phyloP scores from a whole-genome alignment of 2,888 invertebrate genomes.

The Sphaerophoria taeniata region DNA sequence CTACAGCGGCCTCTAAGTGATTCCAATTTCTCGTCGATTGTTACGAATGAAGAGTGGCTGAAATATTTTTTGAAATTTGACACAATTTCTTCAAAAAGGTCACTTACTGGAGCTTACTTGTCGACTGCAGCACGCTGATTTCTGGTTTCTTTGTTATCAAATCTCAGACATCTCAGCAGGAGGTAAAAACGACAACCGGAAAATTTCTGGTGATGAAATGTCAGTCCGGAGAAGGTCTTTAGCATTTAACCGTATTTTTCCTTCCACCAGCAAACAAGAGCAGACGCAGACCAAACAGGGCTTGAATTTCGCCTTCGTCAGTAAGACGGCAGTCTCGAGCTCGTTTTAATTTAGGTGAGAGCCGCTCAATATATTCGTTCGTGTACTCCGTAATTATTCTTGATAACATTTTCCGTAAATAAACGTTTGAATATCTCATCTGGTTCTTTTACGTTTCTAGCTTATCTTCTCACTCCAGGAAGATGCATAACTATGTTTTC shows the following conservation, averaged over 20 bases:
- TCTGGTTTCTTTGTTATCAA: constrained; percentile 29
- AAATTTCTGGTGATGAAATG: constrained; percentile 56
- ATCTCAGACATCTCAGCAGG: constrained; percentile 56
- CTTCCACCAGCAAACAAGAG: constrained; percentile 64
- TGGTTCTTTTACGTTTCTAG: constrained; percentile 42
- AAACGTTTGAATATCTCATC: constrained; percentile 41
- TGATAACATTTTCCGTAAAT: constrained; percentile 41
- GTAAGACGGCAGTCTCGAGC: constrained; percentile 33
- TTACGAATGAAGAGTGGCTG: constrained; percentile 72
- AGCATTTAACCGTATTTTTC: constrained; percentile 58
- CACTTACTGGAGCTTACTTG: constrained; percentile 21
- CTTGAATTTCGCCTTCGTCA: constrained; percentile 54
- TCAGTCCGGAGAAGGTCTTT: constrained; percentile 54
- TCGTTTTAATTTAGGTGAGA: constrained; percentile 24
- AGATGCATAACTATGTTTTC: constrained; percentile 8
- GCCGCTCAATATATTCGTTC: constrained; percentile 19
- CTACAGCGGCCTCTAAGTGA: constrained; percentile 76
- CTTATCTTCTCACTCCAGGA: constrained; percentile 1
- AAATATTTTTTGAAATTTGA: constrained; percentile 36
- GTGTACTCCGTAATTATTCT: constrained; percentile 18
- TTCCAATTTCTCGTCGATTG: constrained; percentile 77
- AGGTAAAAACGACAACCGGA: constrained; percentile 52
- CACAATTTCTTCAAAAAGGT: constrained; percentile 36
- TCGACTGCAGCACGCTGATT: constrained; percentile 24
- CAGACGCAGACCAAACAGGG: constrained; percentile 58